Percentiles rank a stretch among this genome's conserved stretches.
phyloP scores from a whole-genome alignment of 2,113 vertebrate genomes.

The Silurus glanis region DNA sequence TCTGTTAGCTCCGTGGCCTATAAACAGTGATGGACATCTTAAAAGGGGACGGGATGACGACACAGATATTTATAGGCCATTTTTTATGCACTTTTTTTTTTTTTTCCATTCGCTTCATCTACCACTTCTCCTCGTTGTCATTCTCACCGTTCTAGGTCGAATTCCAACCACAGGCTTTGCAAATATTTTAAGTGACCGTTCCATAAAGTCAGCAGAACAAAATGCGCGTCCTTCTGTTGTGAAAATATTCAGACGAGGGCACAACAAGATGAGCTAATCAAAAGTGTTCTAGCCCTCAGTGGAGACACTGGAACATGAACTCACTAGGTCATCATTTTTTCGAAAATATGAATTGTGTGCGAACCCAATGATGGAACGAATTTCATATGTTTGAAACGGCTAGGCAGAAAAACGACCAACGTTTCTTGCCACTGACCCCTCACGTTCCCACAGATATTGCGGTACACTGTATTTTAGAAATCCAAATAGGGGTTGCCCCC shows the following conservation, averaged over 20 bases:
- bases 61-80: conserved; percentile 29
- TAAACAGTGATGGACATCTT: conserved; percentile 47
- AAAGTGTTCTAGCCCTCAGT: background rate
- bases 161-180: background rate
- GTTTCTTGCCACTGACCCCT: background rate
- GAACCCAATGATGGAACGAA: background rate
- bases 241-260: background rate
- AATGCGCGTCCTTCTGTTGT: background rate
- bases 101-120: background rate
- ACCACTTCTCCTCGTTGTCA: background rate
- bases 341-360: background rate
- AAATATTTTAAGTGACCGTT: background rate
- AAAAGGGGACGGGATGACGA: conserved; percentile 34
- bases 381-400: background rate
- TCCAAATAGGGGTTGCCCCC: too few species aligned
- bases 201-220: background rate
- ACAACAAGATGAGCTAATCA: background rate
- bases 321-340: background rate
- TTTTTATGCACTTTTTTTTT: background rate
- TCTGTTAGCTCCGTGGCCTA: conserved; percentile 33
- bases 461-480: background rate
- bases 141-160: background rate
- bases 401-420: background rate
- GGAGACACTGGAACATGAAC: background rate
- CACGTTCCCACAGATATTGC: background rate